Evolutionary conservation across 2,888 invertebrate species (phyloP), one percentile per base, ranked within the genome.

Genomic region (Mesoligia furuncula): DNA sequence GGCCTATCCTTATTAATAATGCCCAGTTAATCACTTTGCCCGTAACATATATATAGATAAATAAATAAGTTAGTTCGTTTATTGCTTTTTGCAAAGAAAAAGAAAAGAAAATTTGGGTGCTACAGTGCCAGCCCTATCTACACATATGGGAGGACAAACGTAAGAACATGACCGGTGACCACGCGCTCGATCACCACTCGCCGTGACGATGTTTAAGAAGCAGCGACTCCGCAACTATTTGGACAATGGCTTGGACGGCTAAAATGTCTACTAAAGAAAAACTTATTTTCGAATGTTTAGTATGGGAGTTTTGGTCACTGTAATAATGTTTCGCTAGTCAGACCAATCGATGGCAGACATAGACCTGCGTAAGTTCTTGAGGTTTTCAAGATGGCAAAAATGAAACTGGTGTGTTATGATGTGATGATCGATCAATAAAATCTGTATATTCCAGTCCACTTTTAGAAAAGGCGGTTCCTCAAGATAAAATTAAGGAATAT

Each of bases 131-230:
- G 73, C 89, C 87, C 89, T 91, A 89, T 73, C 82, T 36, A 15
- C 90, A 89, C 84, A 89, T 86, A 91, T 93, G 92, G 91, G 92
- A 91, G 91, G 92, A 94, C 93, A 93, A 93, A 94, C 88, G 90
- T 94, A 93, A 91, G 92, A 93, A 92, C 92, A 93, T 94, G 92
- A 90, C 92, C 92, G 88, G 88, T 93, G 93, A 83, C 90, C 93
- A 91, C 91, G 93, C 91, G 92, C 92, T 90, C 91, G 90, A 91
- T 92, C 92, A 92, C 87, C 92, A 91, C 82, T 85, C 76, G 84
- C 92, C 95, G 94, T 95, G 95, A 95, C 95, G 93, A 85, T 88
- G 88, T 87, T 90, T 89, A 80, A 84, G 80, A 86, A 84, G 80
- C 70, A 86, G 84, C 90, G 72, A 77, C 83, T 88, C 88, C 79